Evolutionary conservation across 2,113 vertebrate species (phyloP).

Genomic region (Cephalopholis sonnerati): DNA sequence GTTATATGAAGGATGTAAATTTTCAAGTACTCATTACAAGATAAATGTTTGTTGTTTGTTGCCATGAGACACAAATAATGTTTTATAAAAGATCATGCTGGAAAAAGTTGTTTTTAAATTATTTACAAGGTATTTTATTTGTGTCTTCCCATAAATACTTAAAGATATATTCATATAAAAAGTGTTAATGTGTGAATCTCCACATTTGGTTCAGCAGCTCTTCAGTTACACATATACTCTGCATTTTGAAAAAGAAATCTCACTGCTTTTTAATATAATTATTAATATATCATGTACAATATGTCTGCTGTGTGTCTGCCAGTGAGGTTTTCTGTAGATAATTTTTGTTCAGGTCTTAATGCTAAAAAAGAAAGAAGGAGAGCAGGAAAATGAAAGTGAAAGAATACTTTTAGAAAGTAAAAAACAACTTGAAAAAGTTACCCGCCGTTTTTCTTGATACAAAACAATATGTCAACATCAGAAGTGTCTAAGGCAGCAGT

Average conservation of each 20-base stretch:
- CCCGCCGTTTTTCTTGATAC: background rate
- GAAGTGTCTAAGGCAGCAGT: background rate
- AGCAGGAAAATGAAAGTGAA: background rate
- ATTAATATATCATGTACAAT: background rate
- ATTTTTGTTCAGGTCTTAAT: background rate
- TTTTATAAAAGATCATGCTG: background rate
- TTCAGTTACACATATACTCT: background rate
- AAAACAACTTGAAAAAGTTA: background rate
- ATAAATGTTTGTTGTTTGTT: background rate
- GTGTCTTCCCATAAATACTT: background rate
- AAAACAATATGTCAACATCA: too few relatives aligned
- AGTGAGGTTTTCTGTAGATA: background rate
- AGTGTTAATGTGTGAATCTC: background rate
- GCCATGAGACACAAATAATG: background rate
- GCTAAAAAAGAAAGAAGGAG: background rate
- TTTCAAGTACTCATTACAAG: conserved; percentile 29
- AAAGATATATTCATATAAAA: background rate
- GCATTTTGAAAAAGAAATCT: background rate
- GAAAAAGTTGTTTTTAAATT: background rate
- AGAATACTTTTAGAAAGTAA: background rate
- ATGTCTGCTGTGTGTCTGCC: background rate
- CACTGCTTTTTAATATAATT: background rate
- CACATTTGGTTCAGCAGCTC: background rate
- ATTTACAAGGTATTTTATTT: background rate
- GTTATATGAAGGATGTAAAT: background rate